These are phyloP conservation scores for Morpho achilles DNA, from an alignment of 2,888 invertebrate species.

Conservation along the genomic window DNA sequence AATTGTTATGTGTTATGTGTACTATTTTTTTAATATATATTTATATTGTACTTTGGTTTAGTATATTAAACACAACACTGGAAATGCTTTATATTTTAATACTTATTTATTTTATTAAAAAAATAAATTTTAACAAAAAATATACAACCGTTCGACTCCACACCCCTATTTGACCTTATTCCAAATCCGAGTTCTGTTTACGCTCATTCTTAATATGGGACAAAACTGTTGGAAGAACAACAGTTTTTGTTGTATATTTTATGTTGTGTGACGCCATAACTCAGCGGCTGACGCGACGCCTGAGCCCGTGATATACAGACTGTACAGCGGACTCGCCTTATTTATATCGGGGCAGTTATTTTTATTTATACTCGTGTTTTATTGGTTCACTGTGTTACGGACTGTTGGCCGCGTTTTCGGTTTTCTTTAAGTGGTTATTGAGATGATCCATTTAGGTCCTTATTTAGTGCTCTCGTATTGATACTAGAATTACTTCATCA, in stretches of 20 bases:
- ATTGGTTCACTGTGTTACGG: slow-evolving; percentile 55
- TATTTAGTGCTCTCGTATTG: slow-evolving; percentile 12
- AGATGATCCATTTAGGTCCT: slow-evolving; percentile 20
- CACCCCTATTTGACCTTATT: slow-evolving; percentile 36
- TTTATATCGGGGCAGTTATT: slow-evolving; percentile 43
- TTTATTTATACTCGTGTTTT: slow-evolving; percentile 43
- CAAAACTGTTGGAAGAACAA: slow-evolving; percentile 78
- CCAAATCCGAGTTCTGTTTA: slow-evolving; percentile 75
- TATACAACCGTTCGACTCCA: slow-evolving; percentile 41
- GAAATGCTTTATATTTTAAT: no score
- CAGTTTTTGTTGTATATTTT: slow-evolving; percentile 75
- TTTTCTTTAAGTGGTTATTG: slow-evolving; percentile 34
- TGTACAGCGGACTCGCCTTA: slow-evolving; percentile 32
- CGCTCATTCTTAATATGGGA: slow-evolving; percentile 78
- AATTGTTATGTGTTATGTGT: no score
- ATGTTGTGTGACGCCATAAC: slow-evolving; percentile 76
- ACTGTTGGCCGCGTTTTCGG: slow-evolving; percentile 55
- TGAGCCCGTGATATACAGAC: slow-evolving; percentile 75
- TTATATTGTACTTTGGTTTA: no score
- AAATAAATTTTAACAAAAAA: slow-evolving; percentile 5
- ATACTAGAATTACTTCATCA: no score
- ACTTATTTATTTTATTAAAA: no score
- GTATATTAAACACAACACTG: no score
- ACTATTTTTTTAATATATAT: no score
- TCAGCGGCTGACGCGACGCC: slow-evolving; percentile 55